phyloP scores from a whole-genome alignment of 2,888 invertebrate species.

The Orthonychiurus folsomi region DNA sequence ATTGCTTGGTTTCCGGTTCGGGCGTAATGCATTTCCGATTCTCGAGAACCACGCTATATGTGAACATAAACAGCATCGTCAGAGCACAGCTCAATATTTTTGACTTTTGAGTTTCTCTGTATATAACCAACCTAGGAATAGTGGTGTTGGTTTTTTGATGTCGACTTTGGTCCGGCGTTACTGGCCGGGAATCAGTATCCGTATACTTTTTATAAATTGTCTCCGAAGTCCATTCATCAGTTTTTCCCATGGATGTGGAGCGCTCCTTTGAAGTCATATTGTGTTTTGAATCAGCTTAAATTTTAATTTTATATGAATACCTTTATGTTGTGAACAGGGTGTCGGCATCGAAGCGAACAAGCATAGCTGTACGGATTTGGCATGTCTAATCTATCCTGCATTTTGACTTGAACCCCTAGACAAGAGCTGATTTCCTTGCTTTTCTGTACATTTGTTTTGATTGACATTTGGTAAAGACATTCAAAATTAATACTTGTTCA shows the following conservation, averaged over 20 bases:
- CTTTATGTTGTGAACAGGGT: conserved; percentile 20
- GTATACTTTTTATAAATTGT: conserved; percentile 69
- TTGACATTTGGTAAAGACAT: conserved; percentile 66
- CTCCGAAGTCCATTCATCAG: conserved; percentile 60
- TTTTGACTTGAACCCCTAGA: conserved; percentile 59
- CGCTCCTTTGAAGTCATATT: conserved; percentile 20
- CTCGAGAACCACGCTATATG: conserved; percentile 11
- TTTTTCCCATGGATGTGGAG: conserved; percentile 9
- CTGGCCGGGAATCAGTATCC: conserved; percentile 72
- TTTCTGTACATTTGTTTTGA: no score
- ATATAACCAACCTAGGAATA: neutral
- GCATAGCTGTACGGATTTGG: conserved; percentile 6
- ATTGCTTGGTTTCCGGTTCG: conserved; percentile 48
- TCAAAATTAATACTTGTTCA: conserved; percentile 44
- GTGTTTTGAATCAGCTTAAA: conserved; percentile 14
- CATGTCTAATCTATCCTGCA: neutral
- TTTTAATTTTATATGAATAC: neutral
- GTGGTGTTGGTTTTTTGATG: neutral
- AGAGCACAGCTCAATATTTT: neutral
- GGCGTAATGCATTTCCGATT: conserved; percentile 57
- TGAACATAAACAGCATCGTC: no score
- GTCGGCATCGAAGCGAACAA: conserved; percentile 32
- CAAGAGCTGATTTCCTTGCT: conserved; percentile 77
- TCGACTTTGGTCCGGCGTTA: conserved; percentile 54
- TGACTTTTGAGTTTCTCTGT: neutral